A percentile compares a stretch with the other conserved stretches of the same genome.
phyloP scores from a whole-genome alignment of 2,113 vertebrate species.

The Platysteira castanea region DNA sequence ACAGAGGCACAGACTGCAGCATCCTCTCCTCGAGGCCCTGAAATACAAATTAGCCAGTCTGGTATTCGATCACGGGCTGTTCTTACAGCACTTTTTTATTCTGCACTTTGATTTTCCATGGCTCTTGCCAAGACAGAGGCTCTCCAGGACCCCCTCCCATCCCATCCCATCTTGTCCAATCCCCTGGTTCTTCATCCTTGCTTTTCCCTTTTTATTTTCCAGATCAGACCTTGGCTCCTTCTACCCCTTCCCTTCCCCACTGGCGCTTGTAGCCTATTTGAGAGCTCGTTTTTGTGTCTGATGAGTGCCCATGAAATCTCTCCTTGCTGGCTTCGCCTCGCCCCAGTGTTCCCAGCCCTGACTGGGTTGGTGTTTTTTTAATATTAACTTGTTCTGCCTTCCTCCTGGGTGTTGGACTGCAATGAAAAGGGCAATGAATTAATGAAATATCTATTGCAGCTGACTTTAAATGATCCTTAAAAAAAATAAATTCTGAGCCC shows the following conservation, averaged over 20 bases:
- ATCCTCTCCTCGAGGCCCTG: conserved; percentile 67
- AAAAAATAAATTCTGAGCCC: neutral
- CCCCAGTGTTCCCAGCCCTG: neutral
- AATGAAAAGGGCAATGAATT: conserved; percentile 6
- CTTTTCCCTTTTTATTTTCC: conserved; percentile 46
- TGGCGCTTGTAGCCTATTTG: conserved; percentile 46
- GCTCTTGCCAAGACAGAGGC: conserved; percentile 71
- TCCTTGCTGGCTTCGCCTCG: neutral
- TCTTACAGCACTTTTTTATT: conserved; percentile 69
- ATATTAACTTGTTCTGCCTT: neutral
- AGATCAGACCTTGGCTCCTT: conserved; percentile 60
- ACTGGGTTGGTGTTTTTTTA: neutral
- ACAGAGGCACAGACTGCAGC: conserved; percentile 64
- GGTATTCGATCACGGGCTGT: conserved; percentile 68
- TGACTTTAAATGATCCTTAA: conserved; percentile 18
- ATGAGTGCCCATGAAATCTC: neutral
- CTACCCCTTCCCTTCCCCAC: conserved; percentile 9
- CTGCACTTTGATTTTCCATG: conserved; percentile 78
- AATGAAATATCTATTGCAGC: conserved; percentile 34
- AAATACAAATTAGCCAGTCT: conserved; percentile 74
- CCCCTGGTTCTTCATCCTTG: conserved; percentile 47
- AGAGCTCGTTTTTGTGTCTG: conserved; percentile 31
- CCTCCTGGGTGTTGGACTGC: neutral
- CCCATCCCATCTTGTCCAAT: conserved; percentile 44
- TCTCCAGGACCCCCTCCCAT: conserved; percentile 74